These are phyloP conservation scores for Acanthopagrus latus DNA, from an alignment of 2,797 vertebrate species.

Conservation along the genomic window DNA sequence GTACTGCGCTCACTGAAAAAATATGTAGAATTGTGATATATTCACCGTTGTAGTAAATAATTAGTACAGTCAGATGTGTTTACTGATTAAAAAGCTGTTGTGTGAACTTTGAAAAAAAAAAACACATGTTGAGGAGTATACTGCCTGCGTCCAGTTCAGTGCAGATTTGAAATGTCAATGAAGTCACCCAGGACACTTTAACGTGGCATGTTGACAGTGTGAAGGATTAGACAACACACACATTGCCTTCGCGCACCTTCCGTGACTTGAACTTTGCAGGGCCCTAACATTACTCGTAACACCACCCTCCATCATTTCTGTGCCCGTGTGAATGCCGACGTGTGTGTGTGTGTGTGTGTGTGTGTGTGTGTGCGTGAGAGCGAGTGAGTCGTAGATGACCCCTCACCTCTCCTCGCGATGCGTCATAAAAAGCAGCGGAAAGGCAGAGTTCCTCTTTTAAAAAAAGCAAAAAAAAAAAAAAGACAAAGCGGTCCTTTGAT, in stretches of 20 bases:
- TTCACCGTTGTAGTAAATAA: background rate
- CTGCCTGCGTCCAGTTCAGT: slow-evolving; percentile 47
- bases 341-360: slow-evolving; percentile 31
- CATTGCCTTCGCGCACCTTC: slow-evolving; percentile 76
- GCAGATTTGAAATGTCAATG: slow-evolving; percentile 81
- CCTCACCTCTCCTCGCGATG: slow-evolving; percentile 62
- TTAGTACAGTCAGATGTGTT: background rate
- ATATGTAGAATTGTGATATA: background rate
- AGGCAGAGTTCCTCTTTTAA: slow-evolving; percentile 38
- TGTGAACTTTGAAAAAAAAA: slow-evolving; percentile 31
- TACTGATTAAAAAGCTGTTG: background rate
- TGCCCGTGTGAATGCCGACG: slow-evolving; percentile 70
- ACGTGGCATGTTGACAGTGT: slow-evolving; percentile 83
- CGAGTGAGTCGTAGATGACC: slow-evolving; percentile 64
- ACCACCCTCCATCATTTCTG: slow-evolving; percentile 83
- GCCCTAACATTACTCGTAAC: slow-evolving; percentile 76
- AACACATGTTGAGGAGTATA: slow-evolving; percentile 31
- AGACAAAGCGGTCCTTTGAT: slow-evolving; percentile 62
- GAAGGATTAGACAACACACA: slow-evolving; percentile 80
- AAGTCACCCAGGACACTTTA: slow-evolving; percentile 79
- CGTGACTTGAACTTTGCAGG: slow-evolving; percentile 82
- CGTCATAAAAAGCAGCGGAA: slow-evolving; percentile 64
- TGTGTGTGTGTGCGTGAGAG: slow-evolving; percentile 31
- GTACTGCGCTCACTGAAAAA: background rate
- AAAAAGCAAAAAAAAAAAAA: slow-evolving; percentile 6